Base-by-base conservation (phyloP, 2,797 vertebrate genomes). In the Tarsius wallacei region DNA sequence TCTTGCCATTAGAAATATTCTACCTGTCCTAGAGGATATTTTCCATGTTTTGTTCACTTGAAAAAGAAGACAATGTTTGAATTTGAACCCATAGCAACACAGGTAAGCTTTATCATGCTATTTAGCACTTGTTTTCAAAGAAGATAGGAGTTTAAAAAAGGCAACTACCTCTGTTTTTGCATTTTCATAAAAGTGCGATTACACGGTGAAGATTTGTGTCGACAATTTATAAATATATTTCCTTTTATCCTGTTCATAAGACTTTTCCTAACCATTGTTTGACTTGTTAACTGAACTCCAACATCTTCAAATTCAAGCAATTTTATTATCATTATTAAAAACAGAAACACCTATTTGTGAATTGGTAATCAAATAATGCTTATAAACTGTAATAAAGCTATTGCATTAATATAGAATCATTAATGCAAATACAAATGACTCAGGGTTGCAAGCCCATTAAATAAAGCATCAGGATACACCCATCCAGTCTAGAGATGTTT, bases 281-380 rank as follows among this genome's bases (percentile, higher is more conserved):
- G 36, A 80, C 64, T 93, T 96, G 28, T 92, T 95, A 86, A 28
- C 66, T 87, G 82, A 95, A 93, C 33, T 87, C 19, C 24, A 91
- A 71, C 24, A 80, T 94, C 31, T 93, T 97, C 76, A 87, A 59
- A 93, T 77, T 77, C 33, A 90, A 90, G 91, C 76, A 47, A 15
- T 89, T 96, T 96, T 93, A 94, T 95, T 81, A n/a, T 94, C 95
- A 91, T 55, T 61, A 87, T 91, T 93, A 91, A 97, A 89, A 96
- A 53, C 42, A 97, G 97, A 97, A 95, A 78, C 57, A 96, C 42
- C 83, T 92, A 63, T 61, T 93, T 93, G 47, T 93, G 87, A 97
- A 95, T 17, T 68, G 42, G 19, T 57, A 77, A 94, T 91, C 92
- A 90, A 89, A 97, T 89, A 98, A 96, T 47, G 19, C 7, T 71